Evolutionary conservation across 1,140 invertebrate genomes (phyloP).

Genomic region (Bombus superbus): DNA sequence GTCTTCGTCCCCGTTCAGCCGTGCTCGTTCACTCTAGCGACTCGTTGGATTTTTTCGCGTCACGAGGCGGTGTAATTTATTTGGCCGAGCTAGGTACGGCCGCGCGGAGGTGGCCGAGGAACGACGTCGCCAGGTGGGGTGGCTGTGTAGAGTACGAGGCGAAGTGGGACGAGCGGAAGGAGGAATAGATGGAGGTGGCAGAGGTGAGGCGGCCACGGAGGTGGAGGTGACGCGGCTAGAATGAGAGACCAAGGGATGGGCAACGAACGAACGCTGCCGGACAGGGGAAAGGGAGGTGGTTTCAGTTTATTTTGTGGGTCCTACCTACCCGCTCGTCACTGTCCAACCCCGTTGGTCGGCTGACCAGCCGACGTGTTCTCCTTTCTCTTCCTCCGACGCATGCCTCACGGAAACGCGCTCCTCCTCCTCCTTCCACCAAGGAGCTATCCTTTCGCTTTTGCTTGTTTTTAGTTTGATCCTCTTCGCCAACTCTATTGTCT

Average conservation of each 20-base stretch:
- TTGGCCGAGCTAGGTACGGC: constrained; percentile 78
- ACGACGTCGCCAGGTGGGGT: constrained; percentile 30
- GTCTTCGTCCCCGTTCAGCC: constrained; percentile 47
- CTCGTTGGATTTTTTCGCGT: constrained; percentile 82
- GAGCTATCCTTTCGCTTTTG: constrained; percentile 9
- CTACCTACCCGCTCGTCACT: constrained; percentile 79
- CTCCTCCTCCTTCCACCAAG: background rate
- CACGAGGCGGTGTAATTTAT: constrained; percentile 82
- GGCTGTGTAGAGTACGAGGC: constrained; percentile 36
- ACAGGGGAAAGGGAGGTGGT: constrained; percentile 61
- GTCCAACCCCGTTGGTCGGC: constrained; percentile 74
- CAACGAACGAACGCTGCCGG: background rate
- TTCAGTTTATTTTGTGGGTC: constrained; percentile 81
- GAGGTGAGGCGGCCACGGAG: constrained; percentile 63
- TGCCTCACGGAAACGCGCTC: constrained; percentile 32
- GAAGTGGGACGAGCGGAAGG: constrained; percentile 44
- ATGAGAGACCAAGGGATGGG: constrained; percentile 65
- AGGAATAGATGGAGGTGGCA: constrained; percentile 63
- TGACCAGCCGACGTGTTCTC: constrained; percentile 31
- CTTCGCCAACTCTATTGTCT: background rate
- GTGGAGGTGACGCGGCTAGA: constrained; percentile 71
- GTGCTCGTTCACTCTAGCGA: constrained; percentile 74
- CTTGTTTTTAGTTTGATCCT: constrained; percentile 9
- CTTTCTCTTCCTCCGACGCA: constrained; percentile 45
- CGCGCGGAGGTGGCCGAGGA: constrained; percentile 63